Conservation (phyloP, 2,113 vertebrate genomes). For the Rhineura floridana region DNA sequence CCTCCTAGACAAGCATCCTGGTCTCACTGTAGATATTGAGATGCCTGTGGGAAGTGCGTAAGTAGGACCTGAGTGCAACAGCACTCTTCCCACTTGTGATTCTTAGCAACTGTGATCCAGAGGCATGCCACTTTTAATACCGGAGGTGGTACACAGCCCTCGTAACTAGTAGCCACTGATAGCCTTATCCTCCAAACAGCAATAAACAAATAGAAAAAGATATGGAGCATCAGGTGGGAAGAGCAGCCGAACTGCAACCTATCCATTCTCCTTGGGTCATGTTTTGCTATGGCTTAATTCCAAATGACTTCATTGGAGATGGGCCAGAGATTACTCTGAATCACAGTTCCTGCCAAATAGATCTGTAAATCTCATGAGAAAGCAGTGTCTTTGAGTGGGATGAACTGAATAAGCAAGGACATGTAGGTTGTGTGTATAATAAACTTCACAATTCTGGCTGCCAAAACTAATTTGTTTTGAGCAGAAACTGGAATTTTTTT, state of each 20-base stretch:
- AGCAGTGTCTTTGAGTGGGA: background rate
- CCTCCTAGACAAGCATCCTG: no score
- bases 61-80: no score
- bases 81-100: no score
- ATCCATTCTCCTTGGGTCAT: background rate
- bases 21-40: no score
- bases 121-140: no score
- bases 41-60: no score
- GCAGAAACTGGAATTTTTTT: background rate
- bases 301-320: background rate
- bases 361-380: conserved; percentile 31
- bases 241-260: background rate
- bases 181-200: background rate
- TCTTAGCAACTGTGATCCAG: no score
- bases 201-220: background rate
- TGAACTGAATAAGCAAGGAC: conserved; percentile 24
- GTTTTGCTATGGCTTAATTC: background rate
- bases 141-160: no score
- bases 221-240: background rate
- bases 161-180: no score
- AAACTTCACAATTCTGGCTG: background rate
- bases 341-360: background rate
- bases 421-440: background rate
- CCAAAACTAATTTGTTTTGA: background rate
- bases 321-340: conserved; percentile 16